Evolutionary conservation across 2,797 vertebrate species (phyloP).

Genomic region (Microcaecilia unicolor): DNA sequence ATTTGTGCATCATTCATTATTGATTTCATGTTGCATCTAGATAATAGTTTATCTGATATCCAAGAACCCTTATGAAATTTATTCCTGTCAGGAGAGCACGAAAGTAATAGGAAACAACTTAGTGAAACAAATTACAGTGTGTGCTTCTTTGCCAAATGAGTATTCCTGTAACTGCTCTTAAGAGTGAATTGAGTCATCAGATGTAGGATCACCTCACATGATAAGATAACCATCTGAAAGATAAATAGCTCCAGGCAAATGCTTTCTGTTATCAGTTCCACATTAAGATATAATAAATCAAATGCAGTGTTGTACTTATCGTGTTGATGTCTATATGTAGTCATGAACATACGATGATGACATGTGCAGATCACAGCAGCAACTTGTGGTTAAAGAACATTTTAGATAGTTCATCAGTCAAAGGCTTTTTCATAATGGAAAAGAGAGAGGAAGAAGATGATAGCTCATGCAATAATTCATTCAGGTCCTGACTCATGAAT

Average conservation of each 20-base stretch:
- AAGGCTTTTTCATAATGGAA: too few relatives aligned
- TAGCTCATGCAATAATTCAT: too few relatives aligned
- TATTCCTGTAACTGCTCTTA: constrained; percentile 23
- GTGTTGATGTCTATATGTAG: too few relatives aligned
- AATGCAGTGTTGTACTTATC: too few relatives aligned
- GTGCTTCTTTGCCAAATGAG: constrained; percentile 14
- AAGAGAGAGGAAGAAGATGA: too few relatives aligned
- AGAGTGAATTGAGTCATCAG: not conserved
- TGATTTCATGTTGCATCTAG: constrained; percentile 26
- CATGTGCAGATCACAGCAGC: too few relatives aligned
- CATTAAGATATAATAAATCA: not conserved
- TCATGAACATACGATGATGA: too few relatives aligned
- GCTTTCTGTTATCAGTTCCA: not conserved
- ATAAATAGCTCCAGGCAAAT: not conserved
- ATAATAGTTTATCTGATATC: constrained; percentile 25
- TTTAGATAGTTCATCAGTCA: too few relatives aligned
- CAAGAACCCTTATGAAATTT: constrained; percentile 26
- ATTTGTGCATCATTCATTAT: constrained; percentile 25
- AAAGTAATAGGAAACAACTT: constrained; percentile 30
- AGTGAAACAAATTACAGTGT: constrained; percentile 25
- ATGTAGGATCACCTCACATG: not conserved
- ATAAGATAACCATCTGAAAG: not conserved
- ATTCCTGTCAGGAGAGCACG: constrained; percentile 20
- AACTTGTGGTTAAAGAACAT: too few relatives aligned
- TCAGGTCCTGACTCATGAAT: too few relatives aligned